These are phyloP conservation scores for Atta cephalotes DNA, from an alignment of 1,140 invertebrate species.

Conservation along the genomic window DNA sequence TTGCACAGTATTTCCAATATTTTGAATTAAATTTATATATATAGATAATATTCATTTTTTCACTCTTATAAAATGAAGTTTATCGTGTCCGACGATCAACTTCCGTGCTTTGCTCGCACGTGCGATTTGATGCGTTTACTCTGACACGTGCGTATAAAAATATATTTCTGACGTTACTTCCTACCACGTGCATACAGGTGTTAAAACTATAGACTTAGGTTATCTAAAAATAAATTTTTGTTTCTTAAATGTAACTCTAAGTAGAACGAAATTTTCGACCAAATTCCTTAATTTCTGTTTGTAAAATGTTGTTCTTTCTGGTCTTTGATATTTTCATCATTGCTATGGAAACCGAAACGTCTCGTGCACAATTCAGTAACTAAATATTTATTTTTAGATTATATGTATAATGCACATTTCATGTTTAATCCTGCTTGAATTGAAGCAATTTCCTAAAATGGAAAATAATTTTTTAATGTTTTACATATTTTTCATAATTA, in stretches of 20 bases:
- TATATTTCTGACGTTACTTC: slow-evolving; percentile 79
- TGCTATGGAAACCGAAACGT: not conserved
- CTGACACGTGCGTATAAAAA: slow-evolving; percentile 75
- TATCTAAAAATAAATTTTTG: not conserved
- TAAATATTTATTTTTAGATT: not conserved
- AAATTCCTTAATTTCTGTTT: not conserved
- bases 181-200: slow-evolving; percentile 83
- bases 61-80: not conserved
- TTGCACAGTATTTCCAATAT: not conserved
- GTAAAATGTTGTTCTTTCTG: not conserved
- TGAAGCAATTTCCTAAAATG: no score
- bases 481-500: not conserved
- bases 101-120: slow-evolving; percentile 76
- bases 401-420: not conserved
- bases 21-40: not conserved
- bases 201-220: not conserved
- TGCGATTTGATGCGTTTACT: slow-evolving; percentile 75
- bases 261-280: not conserved
- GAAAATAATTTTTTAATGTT: not conserved
- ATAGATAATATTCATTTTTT: not conserved
- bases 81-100: slow-evolving; percentile 54
- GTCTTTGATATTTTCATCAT: not conserved
- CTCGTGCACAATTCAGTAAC: not conserved
- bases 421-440: not conserved
- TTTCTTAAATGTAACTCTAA: not conserved